phyloP scores from a whole-genome alignment of 2,888 invertebrate genomes.

The Odontocerum albicorne region DNA sequence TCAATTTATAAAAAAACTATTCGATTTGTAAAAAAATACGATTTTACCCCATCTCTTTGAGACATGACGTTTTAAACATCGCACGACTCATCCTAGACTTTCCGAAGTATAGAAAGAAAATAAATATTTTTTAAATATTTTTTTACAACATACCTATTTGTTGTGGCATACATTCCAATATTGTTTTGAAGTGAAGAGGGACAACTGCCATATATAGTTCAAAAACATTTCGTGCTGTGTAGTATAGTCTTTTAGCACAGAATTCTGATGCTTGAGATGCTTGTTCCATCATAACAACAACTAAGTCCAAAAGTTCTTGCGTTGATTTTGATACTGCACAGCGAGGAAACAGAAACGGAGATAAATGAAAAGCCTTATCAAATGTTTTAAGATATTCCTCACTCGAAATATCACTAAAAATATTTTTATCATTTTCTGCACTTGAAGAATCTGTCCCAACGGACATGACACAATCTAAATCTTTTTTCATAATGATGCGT shows the following conservation, averaged over 20 bases:
- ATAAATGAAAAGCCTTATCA: constrained; percentile 50
- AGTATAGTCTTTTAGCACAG: constrained; percentile 66
- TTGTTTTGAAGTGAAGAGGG: constrained; percentile 77
- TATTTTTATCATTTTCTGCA: not conserved
- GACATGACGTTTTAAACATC: no score
- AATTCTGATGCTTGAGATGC: constrained; percentile 63
- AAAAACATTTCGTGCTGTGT: constrained; percentile 71
- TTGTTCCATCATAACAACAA: constrained; percentile 67
- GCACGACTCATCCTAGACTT: no score
- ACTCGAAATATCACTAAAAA: constrained; percentile 15
- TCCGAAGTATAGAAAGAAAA: no score
- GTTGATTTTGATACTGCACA: constrained; percentile 65
- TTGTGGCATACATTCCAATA: constrained; percentile 83
- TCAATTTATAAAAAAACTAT: no score
- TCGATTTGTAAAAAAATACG: no score
- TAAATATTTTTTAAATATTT: not conserved
- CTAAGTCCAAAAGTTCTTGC: constrained; percentile 64
- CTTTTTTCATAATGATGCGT: constrained; percentile 73
- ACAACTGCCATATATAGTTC: constrained; percentile 77
- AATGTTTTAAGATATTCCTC: constrained; percentile 50
- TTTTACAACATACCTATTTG: constrained; percentile 67
- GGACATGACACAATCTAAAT: constrained; percentile 72
- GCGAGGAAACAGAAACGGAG: constrained; percentile 55
- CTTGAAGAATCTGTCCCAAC: constrained; percentile 50
- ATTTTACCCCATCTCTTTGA: no score